Evolutionary conservation across 1,140 invertebrate genomes (phyloP).

Genomic region (Drosophila truncata): DNA sequence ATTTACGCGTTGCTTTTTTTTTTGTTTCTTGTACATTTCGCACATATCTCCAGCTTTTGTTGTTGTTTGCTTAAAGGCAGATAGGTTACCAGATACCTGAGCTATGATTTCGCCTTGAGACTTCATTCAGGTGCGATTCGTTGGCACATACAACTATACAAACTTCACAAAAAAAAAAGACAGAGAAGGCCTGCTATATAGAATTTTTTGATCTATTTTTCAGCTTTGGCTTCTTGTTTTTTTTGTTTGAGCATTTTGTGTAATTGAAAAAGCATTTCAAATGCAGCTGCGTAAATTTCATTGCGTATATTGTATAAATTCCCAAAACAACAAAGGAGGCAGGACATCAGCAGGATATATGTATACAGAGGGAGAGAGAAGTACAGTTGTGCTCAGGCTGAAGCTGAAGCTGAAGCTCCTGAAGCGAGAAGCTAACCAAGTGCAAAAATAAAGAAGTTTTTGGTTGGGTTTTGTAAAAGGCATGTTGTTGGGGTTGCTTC

Average conservation of each 20-base stretch:
- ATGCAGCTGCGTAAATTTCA: slow-evolving; percentile 76
- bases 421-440: slow-evolving; percentile 31
- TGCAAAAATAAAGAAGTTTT: slow-evolving; percentile 34
- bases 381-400: slow-evolving; percentile 55
- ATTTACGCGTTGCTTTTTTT: slow-evolving; percentile 72
- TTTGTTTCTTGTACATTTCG: slow-evolving; percentile 56
- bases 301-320: slow-evolving; percentile 24
- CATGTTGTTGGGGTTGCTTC: slow-evolving; percentile 22
- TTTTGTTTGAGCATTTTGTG: slow-evolving; percentile 38
- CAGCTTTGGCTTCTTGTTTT: slow-evolving; percentile 24
- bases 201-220: slow-evolving; percentile 72
- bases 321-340: slow-evolving; percentile 19
- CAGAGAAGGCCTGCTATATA: slow-evolving; percentile 20
- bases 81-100: slow-evolving; percentile 78
- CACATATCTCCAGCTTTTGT: slow-evolving; percentile 54
- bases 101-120: slow-evolving; percentile 70
- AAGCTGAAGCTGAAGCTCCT: slow-evolving; percentile 29
- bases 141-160: slow-evolving; percentile 5
- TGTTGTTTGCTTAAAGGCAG: slow-evolving; percentile 48
- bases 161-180: slow-evolving; percentile 1
- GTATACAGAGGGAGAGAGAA: neutral
- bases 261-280: slow-evolving; percentile 79
- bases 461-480: slow-evolving; percentile 12
- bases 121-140: slow-evolving; percentile 66
- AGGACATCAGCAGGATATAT: slow-evolving; percentile 8